Evolutionary conservation across 1,140 invertebrate genomes (phyloP).

Genomic region (Gyrodactylus salaris): DNA sequence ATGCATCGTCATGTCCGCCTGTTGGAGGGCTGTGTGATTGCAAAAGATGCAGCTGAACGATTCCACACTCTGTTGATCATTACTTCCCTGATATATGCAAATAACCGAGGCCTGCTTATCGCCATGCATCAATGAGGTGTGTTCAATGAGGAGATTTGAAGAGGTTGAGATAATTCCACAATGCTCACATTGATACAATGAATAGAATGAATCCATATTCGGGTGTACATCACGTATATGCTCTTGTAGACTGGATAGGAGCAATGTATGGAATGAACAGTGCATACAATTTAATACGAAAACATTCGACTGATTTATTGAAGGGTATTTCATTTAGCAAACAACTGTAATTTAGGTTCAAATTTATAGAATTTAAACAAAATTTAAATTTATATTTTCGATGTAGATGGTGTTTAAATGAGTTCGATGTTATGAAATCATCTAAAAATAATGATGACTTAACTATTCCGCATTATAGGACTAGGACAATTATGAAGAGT

Average conservation of each 20-base stretch:
- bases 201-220: background rate
- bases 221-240: background rate
- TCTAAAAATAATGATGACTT: background rate
- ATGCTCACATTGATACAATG: background rate
- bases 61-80: background rate
- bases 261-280: background rate
- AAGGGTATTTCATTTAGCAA: background rate
- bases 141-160: background rate
- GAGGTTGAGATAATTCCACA: background rate
- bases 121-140: background rate
- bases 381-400: background rate
- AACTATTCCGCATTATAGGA: background rate
- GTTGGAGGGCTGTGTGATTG: background rate
- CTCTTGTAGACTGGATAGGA: background rate
- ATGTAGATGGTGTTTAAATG: background rate
- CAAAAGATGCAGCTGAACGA: background rate
- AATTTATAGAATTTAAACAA: background rate
- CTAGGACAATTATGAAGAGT: background rate
- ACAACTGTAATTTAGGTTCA: background rate
- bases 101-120: background rate
- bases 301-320: background rate
- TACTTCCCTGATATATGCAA: background rate
- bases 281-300: background rate
- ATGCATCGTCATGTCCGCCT: background rate
- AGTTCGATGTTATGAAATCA: background rate